Percentiles rank a stretch among this genome's conserved stretches.
phyloP scores from a whole-genome alignment of 2,888 invertebrate genomes.

The Megamerina dolium region DNA sequence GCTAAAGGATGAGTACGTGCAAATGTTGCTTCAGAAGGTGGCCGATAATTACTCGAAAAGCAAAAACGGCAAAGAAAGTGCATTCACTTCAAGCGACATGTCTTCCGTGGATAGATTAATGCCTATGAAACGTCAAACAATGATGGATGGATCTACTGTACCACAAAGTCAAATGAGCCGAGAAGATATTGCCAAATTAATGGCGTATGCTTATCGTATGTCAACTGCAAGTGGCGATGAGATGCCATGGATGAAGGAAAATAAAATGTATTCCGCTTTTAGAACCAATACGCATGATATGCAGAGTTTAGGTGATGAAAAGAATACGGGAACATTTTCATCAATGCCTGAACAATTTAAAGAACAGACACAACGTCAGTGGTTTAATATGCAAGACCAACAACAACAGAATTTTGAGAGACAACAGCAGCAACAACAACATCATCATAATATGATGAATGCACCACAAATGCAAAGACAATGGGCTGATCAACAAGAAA shows the following conservation, averaged over 20 bases:
- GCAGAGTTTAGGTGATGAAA: not conserved
- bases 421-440: conserved; percentile 11
- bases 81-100: conserved; percentile 10
- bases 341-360: conserved; percentile 2
- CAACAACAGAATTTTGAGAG: too few relatives aligned
- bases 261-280: too few relatives aligned
- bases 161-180: conserved; percentile 22
- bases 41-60: conserved; percentile 19
- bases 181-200: conserved; percentile 35
- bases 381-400: too few relatives aligned
- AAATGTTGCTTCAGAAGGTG: conserved; percentile 32
- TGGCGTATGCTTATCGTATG: conserved; percentile 38
- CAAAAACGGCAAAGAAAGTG: conserved; percentile 19
- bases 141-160: conserved; percentile 5
- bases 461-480: conserved; percentile 7
- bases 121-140: conserved; percentile 29
- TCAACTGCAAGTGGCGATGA: conserved; percentile 24
- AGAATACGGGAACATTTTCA: not conserved
- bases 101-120: conserved; percentile 6
- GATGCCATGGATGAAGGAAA: conserved; percentile 11
- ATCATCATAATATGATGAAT: not conserved
- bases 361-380: conserved; percentile 5
- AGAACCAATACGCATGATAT: not conserved
- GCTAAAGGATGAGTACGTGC: conserved; percentile 38
- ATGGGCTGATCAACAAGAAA: conserved; percentile 7